Evolutionary conservation across 2,797 vertebrate species (phyloP).

Genomic region (Cuculus canorus): DNA sequence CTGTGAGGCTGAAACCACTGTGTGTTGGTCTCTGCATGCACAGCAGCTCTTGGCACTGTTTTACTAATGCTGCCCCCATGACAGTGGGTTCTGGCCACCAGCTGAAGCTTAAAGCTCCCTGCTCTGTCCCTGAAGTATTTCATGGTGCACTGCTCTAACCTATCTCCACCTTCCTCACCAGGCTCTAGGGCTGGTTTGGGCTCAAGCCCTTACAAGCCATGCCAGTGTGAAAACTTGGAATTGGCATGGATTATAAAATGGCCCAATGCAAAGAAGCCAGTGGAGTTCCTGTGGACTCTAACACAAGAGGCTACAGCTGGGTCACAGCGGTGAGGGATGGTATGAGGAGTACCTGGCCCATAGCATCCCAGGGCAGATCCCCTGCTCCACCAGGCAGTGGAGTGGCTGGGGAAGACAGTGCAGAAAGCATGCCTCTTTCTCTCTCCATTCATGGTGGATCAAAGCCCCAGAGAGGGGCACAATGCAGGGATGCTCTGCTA

Average conservation of each 20-base stretch:
- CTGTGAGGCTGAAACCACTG: background rate
- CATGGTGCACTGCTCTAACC: background rate
- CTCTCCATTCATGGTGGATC: background rate
- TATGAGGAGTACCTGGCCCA: background rate
- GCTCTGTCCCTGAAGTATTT: background rate
- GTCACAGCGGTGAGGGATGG: background rate
- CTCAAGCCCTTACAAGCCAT: background rate
- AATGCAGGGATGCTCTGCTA: background rate
- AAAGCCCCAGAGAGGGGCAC: accelerated
- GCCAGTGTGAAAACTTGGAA: background rate
- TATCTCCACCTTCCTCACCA: background rate
- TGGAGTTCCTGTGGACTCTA: background rate
- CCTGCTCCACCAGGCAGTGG: background rate
- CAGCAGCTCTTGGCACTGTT: background rate
- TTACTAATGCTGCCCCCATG: accelerated
- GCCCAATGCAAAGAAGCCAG: background rate
- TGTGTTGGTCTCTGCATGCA: background rate
- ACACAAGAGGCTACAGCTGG: background rate
- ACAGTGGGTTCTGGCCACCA: background rate
- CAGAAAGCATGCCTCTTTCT: background rate
- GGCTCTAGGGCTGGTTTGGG: background rate
- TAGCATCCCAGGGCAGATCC: background rate
- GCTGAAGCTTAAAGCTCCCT: background rate
- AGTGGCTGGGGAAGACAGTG: background rate
- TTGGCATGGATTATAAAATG: accelerated